Base-by-base conservation (phyloP, 2,888 invertebrate species). In the Standfussiana lucernea region DNA sequence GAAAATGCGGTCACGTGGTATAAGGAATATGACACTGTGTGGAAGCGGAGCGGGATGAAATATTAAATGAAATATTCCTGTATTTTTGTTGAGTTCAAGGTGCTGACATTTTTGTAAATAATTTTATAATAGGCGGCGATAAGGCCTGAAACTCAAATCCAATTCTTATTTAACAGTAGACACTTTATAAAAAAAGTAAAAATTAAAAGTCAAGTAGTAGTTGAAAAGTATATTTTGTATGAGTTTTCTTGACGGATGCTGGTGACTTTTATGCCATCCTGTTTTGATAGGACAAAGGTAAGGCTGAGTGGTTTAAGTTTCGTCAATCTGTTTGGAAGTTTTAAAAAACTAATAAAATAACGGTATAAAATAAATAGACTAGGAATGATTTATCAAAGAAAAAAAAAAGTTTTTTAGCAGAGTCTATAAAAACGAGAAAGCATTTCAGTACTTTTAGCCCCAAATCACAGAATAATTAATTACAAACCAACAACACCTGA, bases 1-100 rank as follows among this genome's bases (percentile, higher is more conserved):
- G 86, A 89, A 89, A 92, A 90, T 86, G 91, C 89, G 92, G 91
- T 92, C 92, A 90, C 91, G 91, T 89, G 91, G 87, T 87, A 40
- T 77, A 42, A 77, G 85, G 89, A 70, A 28, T 40, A 4, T 76
- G 47, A 10, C 64, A 21, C 68, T 35, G n/a, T 13, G 47, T 80
- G 47, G 28, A 18, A 83, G 78, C 75, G 68, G 59, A 80, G 83
- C 85, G 82, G 47, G n/a, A n/a, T 28, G 1, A 7, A 67, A 47
- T 65, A 45, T 28, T 40, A 42, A 21, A n/a, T 28, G 1, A 7
- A 67, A 47, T 65, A 45, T 28, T 40, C 7, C n/a, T 6, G 15
- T 37, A 11, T 24, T 24, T 61, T 11, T 24, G 24, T 0, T 7
- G 37, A 62, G 24, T 62, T 24, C 6, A 24, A 1, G 5, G 5